Evolutionary conservation across 2,797 vertebrate species (phyloP), one percentile per base, ranked within the genome.

Genomic region (Pteropus rufus): DNA sequence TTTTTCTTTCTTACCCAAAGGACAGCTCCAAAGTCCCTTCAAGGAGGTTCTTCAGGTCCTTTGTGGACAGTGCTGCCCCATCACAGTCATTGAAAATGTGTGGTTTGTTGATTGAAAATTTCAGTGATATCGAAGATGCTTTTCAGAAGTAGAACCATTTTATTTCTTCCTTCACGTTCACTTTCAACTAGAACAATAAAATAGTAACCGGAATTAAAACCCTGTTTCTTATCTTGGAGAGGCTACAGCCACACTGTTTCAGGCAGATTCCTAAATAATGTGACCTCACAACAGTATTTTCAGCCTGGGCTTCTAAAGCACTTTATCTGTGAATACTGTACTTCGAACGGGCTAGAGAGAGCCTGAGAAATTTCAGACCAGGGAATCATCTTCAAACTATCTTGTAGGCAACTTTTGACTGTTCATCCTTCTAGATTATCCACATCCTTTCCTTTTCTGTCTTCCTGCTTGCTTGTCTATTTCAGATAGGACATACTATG

Each of bases 11-110:
- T 98, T 97, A 99, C 99, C 98, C 10, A 98, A 5, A 99, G 98
- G 97, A 99, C 99, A 75, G 98, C 98, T 0, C 98, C 98, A 81
- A 99, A 99, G 97, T 99, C 99, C 7, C 97, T 97, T 99, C 98
- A 98, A 99, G 99, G 85, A 99, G 94, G n/a, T 98, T 98, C 93
- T 98, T 98, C 95, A 99, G 98, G 87, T 98, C 98, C 46, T 98
- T 97, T 15, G 98, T 98, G 98, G 89, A 99, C 67, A 99, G 98
- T 0, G 97, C 97, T 97, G 97, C 96, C 16, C 24, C 73, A n/a
- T 72, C 93, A 10, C 98, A 98, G 0, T 98, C 98, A 46, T 46
- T 46, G 44, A 46, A 46, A 46, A 65, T 85, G 98, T 10, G 97
- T 98, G 60, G 99, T 98, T 1, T 99, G 98, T 2, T 98, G 98